Conservation (phyloP, 2,888 invertebrate genomes). For the Leptogaster cylindrica region DNA sequence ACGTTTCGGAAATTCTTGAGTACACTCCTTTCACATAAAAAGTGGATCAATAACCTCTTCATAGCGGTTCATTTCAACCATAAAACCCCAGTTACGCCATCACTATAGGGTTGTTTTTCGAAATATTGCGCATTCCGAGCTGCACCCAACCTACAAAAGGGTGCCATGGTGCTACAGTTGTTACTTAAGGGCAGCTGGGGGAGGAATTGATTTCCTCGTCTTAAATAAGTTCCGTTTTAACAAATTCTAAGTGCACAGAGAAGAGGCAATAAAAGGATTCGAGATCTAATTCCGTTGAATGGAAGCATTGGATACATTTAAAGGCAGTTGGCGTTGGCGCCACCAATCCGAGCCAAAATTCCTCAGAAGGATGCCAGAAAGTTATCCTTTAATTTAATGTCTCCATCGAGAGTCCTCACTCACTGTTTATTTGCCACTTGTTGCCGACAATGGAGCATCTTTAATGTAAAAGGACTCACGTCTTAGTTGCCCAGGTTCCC, state of each 20-base stretch:
- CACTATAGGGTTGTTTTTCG: slow-evolving; percentile 1
- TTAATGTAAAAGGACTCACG: too few relatives aligned
- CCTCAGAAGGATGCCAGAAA: too few relatives aligned
- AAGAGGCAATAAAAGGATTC: slow-evolving; percentile 14
- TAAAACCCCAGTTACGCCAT: slow-evolving; percentile 35
- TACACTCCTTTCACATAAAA: not conserved
- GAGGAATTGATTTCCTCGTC: slow-evolving; percentile 5
- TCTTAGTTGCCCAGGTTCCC: too few relatives aligned
- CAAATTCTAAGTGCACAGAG: slow-evolving; percentile 21
- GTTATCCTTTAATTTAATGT: too few relatives aligned
- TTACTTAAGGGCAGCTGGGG: not conserved
- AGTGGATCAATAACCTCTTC: slow-evolving; percentile 33
- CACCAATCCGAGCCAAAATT: slow-evolving; percentile 10
- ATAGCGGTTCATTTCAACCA: slow-evolving; percentile 11
- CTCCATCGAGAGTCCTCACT: too few relatives aligned
- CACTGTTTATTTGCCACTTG: too few relatives aligned
- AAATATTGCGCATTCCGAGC: slow-evolving; percentile 22
- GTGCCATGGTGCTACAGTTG: slow-evolving; percentile 1
- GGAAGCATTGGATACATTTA: not conserved
- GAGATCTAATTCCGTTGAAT: not conserved
- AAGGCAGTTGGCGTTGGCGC: slow-evolving; percentile 12
- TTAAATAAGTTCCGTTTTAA: too few relatives aligned
- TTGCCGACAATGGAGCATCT: too few relatives aligned
- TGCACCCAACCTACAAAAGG: slow-evolving; percentile 12
- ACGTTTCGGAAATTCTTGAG: not conserved